These are phyloP conservation scores for Nomada goodeniana DNA, from an alignment of 2,888 invertebrate genomes.

Conservation along the genomic window DNA sequence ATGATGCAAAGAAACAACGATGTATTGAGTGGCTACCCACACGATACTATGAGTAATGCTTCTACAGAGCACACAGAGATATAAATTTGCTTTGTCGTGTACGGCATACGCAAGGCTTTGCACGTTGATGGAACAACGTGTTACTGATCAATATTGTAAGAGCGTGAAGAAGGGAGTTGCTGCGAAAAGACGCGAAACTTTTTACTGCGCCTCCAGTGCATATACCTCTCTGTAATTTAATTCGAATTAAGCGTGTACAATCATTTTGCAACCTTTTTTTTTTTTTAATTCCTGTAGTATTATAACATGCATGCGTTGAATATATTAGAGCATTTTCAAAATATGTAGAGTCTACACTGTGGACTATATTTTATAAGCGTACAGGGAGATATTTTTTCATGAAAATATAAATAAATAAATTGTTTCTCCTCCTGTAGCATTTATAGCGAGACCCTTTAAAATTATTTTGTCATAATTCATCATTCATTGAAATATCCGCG, in stretches of 20 bases:
- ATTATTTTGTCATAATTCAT: background rate
- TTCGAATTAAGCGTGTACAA: background rate
- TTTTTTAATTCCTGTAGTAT: background rate
- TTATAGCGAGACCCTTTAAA: background rate
- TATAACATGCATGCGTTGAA: background rate
- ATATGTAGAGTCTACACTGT: background rate
- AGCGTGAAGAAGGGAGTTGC: constrained; percentile 12
- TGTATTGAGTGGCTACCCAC: constrained; percentile 12
- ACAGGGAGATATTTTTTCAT: background rate
- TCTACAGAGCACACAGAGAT: background rate
- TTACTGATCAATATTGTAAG: constrained; percentile 38
- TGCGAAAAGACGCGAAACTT: background rate
- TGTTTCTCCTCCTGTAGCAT: no score
- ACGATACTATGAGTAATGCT: constrained; percentile 22
- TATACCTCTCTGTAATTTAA: background rate
- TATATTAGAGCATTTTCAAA: background rate
- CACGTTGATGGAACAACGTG: background rate
- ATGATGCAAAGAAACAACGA: constrained; percentile 23
- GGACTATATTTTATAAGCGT: background rate
- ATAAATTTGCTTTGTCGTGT: constrained; percentile 18
- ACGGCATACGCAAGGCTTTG: background rate
- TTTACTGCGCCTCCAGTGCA: background rate
- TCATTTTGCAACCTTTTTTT: background rate
- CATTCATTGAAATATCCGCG: background rate
- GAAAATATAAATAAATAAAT: background rate